Percentiles rank a stretch among this genome's conserved stretches.
Evolutionary conservation across 2,113 vertebrate genomes (phyloP).

Genomic region (Spea bombifrons): DNA sequence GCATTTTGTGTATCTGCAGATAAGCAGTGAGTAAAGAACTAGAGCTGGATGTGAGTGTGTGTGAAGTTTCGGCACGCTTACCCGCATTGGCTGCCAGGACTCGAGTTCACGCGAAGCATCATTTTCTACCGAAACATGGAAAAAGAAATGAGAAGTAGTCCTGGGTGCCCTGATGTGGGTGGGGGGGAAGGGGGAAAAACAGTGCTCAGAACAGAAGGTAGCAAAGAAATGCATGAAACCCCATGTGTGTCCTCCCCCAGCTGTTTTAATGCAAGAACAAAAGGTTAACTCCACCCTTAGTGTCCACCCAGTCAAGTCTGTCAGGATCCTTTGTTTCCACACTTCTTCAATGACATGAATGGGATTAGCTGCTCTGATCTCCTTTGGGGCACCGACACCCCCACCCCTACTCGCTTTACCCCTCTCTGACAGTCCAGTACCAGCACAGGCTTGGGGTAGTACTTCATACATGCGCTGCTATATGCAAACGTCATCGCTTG

Average conservation of each 20-base stretch:
- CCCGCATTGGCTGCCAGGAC: background rate
- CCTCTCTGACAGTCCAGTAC: too few species aligned
- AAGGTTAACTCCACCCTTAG: slow-evolving; percentile 35
- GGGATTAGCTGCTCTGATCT: slow-evolving; percentile 8
- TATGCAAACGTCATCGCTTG: too few species aligned
- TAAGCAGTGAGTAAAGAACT: too few species aligned
- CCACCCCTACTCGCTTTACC: too few species aligned
- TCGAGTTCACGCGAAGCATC: background rate
- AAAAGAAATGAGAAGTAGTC: background rate
- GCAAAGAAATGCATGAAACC: background rate
- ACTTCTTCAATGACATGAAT: slow-evolving; percentile 26
- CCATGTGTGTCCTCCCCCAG: background rate
- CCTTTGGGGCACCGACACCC: background rate
- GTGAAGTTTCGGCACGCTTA: background rate
- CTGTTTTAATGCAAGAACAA: slow-evolving; percentile 35
- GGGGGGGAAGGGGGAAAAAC: background rate
- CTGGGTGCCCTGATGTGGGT: background rate
- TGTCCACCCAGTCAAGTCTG: slow-evolving; percentile 23
- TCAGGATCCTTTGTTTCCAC: slow-evolving; percentile 35
- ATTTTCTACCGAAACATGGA: background rate
- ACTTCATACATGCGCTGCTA: too few species aligned
- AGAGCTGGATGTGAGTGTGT: too few species aligned
- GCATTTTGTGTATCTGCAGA: too few species aligned
- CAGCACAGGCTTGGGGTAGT: too few species aligned
- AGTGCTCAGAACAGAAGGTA: background rate